A percentile compares a stretch with the other conserved stretches of the same genome.
Evolutionary conservation across 2,113 vertebrate species (phyloP).

Genomic region (Rhegmatorhina hoffmannsi): DNA sequence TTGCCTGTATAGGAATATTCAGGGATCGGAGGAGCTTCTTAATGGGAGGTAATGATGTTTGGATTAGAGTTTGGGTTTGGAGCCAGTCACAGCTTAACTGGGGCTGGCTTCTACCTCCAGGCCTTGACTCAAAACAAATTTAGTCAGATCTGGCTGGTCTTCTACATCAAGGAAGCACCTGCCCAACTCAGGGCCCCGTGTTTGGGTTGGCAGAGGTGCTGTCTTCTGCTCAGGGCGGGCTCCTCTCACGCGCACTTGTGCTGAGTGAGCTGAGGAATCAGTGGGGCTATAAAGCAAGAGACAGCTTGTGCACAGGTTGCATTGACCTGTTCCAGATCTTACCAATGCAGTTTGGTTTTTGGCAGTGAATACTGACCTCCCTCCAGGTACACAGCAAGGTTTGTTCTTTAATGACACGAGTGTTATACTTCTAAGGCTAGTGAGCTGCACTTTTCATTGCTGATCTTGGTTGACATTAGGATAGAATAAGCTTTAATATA

Average conservation of each 20-base stretch:
- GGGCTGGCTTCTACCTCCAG: not conserved
- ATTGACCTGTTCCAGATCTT: slow-evolving; percentile 3
- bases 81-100: not conserved
- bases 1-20: not conserved
- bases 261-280: not conserved
- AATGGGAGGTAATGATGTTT: not conserved
- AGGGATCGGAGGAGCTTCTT: not conserved
- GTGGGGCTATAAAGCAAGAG: not conserved
- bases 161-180: slow-evolving; percentile 7
- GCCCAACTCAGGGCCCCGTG: not conserved
- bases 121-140: slow-evolving; percentile 29
- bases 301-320: not conserved
- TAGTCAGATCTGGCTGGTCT: slow-evolving; percentile 9
- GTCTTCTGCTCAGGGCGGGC: not conserved
- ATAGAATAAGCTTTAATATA: not conserved
- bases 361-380: not conserved
- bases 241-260: not conserved
- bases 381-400: not conserved
- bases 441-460: not conserved
- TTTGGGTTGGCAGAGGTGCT: slow-evolving; percentile 26
- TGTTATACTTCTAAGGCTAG: not conserved
- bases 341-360: not conserved
- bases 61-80: slow-evolving; percentile 9
- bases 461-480: not conserved
- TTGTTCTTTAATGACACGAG: slow-evolving; percentile 10